Percentiles rank a stretch among this genome's conserved stretches.
phyloP scores from a whole-genome alignment of 2,113 vertebrate species.

The Oreochromis aureus region DNA sequence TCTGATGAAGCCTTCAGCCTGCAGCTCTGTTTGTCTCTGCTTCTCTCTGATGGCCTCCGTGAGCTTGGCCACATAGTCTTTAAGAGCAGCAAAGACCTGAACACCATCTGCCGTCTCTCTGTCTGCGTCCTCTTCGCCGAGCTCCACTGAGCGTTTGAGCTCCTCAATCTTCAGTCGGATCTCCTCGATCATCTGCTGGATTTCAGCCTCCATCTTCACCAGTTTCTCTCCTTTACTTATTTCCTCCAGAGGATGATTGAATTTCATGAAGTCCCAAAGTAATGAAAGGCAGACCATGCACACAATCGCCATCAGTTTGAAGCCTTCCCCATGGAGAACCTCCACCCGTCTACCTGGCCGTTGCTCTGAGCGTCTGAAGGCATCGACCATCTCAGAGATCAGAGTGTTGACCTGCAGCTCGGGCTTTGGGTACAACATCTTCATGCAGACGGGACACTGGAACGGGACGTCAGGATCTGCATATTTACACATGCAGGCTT shows the following conservation, averaged over 20 bases:
- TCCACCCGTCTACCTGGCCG: rapidly evolving
- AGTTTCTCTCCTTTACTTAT: background rate
- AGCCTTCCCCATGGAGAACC: background rate
- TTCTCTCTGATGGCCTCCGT: rapidly evolving
- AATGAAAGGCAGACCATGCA: too few relatives aligned
- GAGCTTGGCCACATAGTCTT: rapidly evolving
- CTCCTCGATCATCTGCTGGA: background rate
- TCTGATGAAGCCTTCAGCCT: background rate
- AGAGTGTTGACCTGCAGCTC: too few relatives aligned
- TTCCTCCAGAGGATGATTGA: rapidly evolving
- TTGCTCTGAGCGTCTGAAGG: too few relatives aligned
- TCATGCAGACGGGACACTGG: background rate
- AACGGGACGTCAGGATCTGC: background rate
- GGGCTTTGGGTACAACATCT: too few relatives aligned
- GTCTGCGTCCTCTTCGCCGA: background rate
- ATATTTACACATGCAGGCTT: background rate
- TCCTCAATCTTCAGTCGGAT: background rate
- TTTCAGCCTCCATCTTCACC: background rate
- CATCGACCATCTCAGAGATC: too few relatives aligned
- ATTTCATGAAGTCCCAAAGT: background rate
- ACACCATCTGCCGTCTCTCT: rapidly evolving
- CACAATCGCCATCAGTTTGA: too few relatives aligned
- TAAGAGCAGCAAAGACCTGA: background rate
- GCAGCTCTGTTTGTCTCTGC: background rate
- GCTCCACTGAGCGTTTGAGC: background rate